Evolutionary conservation across 2,888 invertebrate species (phyloP).

Genomic region (Neuroscelio doddi): DNA sequence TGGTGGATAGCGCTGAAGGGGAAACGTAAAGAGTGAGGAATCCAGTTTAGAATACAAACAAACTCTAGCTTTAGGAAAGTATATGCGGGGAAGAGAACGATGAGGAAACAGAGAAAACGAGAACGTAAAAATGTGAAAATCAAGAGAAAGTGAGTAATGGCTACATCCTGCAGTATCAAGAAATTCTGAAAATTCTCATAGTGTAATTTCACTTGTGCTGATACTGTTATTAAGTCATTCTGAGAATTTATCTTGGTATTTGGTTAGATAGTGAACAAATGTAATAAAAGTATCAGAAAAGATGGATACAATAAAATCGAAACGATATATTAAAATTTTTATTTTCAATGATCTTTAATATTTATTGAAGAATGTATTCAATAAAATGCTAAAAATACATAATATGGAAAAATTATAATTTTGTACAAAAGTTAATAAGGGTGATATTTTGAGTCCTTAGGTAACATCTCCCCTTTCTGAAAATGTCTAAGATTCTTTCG

Average conservation of each 20-base stretch:
- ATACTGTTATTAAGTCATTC: no score
- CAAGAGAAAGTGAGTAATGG: not conserved
- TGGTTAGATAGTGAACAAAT: no score
- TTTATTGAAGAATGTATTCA: no score
- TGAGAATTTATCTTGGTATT: no score
- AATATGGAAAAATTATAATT: no score
- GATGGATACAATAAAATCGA: no score
- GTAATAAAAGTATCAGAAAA: no score
- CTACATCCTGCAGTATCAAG: not conserved
- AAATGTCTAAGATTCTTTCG: constrained; percentile 45
- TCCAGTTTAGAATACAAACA: constrained; percentile 47
- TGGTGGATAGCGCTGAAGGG: constrained; percentile 59
- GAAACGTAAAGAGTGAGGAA: constrained; percentile 48
- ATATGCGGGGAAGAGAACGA: constrained; percentile 29
- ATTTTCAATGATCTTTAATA: no score
- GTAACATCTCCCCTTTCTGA: constrained; percentile 24
- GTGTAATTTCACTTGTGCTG: no score
- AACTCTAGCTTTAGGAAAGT: constrained; percentile 47
- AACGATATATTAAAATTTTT: no score
- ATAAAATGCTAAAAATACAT: no score
- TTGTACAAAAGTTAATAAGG: not conserved
- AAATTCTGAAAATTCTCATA: not conserved
- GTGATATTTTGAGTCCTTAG: not conserved
- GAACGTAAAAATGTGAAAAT: not conserved
- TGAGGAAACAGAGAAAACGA: constrained; percentile 31